Percentiles rank a stretch among this genome's conserved stretches.
These are phyloP conservation scores for Myioborus melanocephalus DNA, from an alignment of 2,797 vertebrate species.

Conservation along the genomic window DNA sequence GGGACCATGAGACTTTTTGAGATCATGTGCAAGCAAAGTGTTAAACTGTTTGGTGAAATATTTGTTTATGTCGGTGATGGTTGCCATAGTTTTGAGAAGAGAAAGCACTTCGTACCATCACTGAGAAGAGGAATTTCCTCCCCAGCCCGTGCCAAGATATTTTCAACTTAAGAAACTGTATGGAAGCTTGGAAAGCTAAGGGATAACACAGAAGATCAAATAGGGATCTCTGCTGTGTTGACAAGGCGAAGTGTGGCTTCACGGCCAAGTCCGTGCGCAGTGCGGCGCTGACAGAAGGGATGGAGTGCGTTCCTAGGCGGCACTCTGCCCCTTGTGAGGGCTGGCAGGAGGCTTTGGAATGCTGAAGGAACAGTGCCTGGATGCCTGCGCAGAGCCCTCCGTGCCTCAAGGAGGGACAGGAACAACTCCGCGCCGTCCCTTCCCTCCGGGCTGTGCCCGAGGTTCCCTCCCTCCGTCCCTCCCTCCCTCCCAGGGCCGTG, in stretches of 20 bases:
- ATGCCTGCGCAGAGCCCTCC: fast-evolving
- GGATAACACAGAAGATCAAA: neutral
- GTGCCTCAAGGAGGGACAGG: fast-evolving
- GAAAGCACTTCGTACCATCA: neutral
- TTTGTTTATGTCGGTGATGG: fast-evolving
- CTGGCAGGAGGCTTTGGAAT: neutral
- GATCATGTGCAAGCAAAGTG: neutral
- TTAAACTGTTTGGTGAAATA: neutral
- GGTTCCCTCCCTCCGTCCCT: no score
- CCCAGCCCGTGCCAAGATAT: neutral
- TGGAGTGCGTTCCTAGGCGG: fast-evolving
- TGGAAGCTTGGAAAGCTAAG: neutral
- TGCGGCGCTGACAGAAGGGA: neutral
- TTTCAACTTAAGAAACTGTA: neutral
- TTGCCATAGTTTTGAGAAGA: neutral
- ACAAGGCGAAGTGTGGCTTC: neutral
- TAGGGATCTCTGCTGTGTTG: neutral
- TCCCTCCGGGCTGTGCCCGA: neutral
- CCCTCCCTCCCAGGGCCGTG: fast-evolving
- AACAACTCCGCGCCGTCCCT: fast-evolving
- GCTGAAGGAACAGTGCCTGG: neutral
- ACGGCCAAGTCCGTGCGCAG: no score
- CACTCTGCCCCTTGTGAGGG: fast-evolving
- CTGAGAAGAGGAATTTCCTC: neutral
- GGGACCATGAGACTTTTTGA: neutral